phyloP scores from a whole-genome alignment of 2,888 invertebrate species.

The Tetragonula carbonaria region DNA sequence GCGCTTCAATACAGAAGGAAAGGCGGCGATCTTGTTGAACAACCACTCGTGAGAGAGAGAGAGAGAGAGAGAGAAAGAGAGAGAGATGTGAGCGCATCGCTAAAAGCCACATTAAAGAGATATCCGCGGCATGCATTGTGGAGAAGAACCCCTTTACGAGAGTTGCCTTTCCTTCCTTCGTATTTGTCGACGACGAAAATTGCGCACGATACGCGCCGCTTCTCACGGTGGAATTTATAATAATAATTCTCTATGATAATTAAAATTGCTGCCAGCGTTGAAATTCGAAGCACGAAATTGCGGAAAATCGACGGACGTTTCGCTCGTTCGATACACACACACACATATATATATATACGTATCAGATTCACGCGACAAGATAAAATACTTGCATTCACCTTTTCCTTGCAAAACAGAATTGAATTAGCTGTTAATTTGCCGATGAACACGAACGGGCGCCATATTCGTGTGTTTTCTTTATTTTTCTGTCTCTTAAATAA shows the following conservation, averaged over 20 bases:
- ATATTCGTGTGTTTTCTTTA: neutral
- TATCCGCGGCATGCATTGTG: conserved; percentile 42
- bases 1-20: neutral
- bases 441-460: neutral
- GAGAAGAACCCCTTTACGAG: conserved; percentile 43
- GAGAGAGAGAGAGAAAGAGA: neutral
- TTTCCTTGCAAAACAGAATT: neutral
- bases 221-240: conserved; percentile 58
- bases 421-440: conserved; percentile 3
- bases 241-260: conserved; percentile 41
- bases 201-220: conserved; percentile 42
- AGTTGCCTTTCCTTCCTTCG: conserved; percentile 37
- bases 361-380: neutral
- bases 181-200: conserved; percentile 58
- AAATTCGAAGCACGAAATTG: conserved; percentile 35
- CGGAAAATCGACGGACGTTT: no score
- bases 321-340: neutral
- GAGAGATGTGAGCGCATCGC: neutral
- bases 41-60: neutral
- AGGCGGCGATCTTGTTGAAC: conserved; percentile 21
- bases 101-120: conserved; percentile 59
- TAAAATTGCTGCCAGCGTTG: conserved; percentile 45
- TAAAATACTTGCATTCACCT: neutral
- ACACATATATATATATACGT: no score
- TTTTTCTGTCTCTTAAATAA: neutral